These are phyloP conservation scores for Meghimatium bilineatum DNA, from an alignment of 2,888 invertebrate genomes.

Conservation along the genomic window DNA sequence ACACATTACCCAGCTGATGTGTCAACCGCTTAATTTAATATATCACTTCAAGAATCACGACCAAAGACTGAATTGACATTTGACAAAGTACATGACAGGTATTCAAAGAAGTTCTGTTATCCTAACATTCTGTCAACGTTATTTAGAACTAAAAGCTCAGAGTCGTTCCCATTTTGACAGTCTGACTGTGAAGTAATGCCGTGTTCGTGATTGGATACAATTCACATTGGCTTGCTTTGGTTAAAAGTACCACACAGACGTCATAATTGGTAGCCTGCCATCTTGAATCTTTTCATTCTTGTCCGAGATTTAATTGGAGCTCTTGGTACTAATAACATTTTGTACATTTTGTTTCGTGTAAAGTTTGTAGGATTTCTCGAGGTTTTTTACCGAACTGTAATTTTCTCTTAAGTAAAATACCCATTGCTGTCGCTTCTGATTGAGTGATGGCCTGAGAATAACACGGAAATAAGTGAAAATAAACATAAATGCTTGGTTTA, in stretches of 20 bases:
- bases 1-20: no score
- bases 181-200: neutral
- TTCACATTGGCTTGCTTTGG: neutral
- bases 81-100: neutral
- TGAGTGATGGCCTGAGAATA: neutral
- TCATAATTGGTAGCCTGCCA: conserved; percentile 13
- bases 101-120: neutral
- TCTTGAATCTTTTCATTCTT: neutral
- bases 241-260: conserved; percentile 2
- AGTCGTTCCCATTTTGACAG: neutral
- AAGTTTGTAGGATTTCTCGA: neutral
- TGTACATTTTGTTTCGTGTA: neutral
- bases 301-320: neutral
- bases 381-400: neutral
- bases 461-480: neutral
- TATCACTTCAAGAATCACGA: neutral
- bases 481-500: neutral
- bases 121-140: neutral
- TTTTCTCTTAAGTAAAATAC: neutral
- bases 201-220: conserved; percentile 13
- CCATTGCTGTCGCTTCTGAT: neutral
- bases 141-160: neutral
- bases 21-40: neutral
- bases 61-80: neutral
- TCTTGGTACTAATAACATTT: neutral